These are phyloP conservation scores for Prionace glauca DNA, from an alignment of 2,797 vertebrate species.

Conservation along the genomic window DNA sequence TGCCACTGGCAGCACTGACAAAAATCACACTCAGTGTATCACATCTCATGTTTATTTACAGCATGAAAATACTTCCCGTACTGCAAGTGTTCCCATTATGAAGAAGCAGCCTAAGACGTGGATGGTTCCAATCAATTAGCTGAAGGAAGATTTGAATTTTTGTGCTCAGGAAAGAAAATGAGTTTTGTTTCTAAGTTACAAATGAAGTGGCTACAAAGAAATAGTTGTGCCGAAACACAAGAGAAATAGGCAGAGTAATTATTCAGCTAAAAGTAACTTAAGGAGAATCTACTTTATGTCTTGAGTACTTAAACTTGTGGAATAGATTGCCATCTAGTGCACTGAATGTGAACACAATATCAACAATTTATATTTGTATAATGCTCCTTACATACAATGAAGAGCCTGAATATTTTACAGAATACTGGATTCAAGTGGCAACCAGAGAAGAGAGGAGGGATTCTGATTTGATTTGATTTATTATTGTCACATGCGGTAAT, in stretches of 20 bases:
- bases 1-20: neutral
- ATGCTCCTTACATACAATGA: neutral
- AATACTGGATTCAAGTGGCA: neutral
- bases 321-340: slow-evolving; percentile 36
- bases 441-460: neutral
- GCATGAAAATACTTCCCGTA: neutral
- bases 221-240: neutral
- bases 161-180: neutral
- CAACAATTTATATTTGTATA: neutral
- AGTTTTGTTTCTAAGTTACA: neutral
- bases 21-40: neutral
- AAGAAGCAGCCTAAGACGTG: neutral
- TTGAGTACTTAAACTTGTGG: slow-evolving; percentile 24
- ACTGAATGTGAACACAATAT: slow-evolving; percentile 30
- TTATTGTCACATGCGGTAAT: too few species aligned
- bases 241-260: neutral
- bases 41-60: slow-evolving; percentile 16
- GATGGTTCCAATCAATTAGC: neutral
- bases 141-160: neutral
- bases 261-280: neutral
- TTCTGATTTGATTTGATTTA: neutral
- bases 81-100: slow-evolving; percentile 11
- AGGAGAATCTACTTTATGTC: neutral
- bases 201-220: neutral
- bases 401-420: neutral